A percentile compares a stretch with the other conserved stretches of the same genome.
Conservation (phyloP, 2,113 vertebrate species). For the Gallinago undulata region DNA sequence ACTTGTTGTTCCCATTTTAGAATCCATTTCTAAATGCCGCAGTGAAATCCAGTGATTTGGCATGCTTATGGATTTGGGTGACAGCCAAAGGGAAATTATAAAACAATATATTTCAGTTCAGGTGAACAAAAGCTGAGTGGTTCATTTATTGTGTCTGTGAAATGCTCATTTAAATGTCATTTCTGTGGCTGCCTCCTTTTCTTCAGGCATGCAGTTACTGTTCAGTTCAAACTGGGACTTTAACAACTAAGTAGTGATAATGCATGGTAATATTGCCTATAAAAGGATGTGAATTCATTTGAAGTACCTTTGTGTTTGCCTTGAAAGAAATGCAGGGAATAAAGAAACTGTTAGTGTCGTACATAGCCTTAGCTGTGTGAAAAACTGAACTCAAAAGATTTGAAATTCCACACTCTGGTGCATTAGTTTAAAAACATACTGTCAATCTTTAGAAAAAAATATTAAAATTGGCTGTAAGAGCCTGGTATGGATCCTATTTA, state of each 20-base stretch:
- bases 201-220: background rate
- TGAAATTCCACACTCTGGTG: background rate
- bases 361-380: background rate
- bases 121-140: background rate
- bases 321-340: background rate
- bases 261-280: fast-evolving
- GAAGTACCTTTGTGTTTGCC: background rate
- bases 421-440: background rate
- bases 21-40: background rate
- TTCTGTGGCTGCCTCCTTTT: background rate
- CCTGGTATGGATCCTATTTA: background rate
- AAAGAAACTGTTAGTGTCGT: background rate
- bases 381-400: background rate
- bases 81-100: background rate
- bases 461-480: background rate
- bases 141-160: background rate
- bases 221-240: background rate
- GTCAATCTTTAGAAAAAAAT: background rate
- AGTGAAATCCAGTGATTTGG: background rate
- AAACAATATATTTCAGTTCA: background rate
- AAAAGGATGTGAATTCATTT: background rate
- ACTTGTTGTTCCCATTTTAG: background rate
- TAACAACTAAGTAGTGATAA: background rate
- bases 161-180: background rate
- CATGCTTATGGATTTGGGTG: background rate